A percentile compares a stretch with the other conserved stretches of the same genome.
phyloP scores from a whole-genome alignment of 2,797 vertebrate genomes.

The Epinephelus coioides region DNA sequence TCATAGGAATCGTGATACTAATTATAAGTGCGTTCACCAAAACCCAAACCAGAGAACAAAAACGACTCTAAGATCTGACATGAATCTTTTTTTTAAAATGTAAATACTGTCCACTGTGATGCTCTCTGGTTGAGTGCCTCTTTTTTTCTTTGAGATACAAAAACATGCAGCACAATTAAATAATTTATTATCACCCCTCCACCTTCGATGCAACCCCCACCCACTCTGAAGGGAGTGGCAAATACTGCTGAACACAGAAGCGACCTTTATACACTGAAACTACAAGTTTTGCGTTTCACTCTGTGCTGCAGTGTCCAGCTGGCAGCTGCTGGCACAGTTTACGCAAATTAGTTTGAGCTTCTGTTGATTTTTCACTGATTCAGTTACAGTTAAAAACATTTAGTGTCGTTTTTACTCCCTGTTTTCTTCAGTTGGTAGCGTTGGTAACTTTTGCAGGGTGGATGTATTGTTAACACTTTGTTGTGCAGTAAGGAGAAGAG shows the following conservation, averaged over 20 bases:
- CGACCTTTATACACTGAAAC: conserved; percentile 1
- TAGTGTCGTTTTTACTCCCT: neutral
- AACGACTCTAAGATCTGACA: no score
- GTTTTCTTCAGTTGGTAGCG: neutral
- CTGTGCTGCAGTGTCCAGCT: conserved; percentile 16
- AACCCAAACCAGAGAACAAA: no score
- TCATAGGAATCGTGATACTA: neutral
- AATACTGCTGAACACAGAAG: conserved; percentile 23
- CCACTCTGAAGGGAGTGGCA: conserved; percentile 50
- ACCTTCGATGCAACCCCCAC: conserved; percentile 35
- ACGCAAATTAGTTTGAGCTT: neutral
- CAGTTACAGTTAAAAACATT: neutral
- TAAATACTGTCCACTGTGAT: neutral
- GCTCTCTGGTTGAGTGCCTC: neutral
- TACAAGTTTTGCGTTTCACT: conserved; percentile 9
- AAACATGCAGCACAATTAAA: neutral
- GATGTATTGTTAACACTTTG: neutral
- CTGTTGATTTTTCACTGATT: neutral
- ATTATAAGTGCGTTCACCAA: neutral
- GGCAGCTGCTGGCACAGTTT: conserved; percentile 8
- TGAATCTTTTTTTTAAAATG: no score
- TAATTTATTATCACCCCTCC: neutral
- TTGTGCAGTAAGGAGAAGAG: neutral
- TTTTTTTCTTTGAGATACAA: neutral
- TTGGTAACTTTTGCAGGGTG: neutral